Base-by-base conservation (phyloP, 2,888 invertebrate genomes). In the Euclidia mi region DNA sequence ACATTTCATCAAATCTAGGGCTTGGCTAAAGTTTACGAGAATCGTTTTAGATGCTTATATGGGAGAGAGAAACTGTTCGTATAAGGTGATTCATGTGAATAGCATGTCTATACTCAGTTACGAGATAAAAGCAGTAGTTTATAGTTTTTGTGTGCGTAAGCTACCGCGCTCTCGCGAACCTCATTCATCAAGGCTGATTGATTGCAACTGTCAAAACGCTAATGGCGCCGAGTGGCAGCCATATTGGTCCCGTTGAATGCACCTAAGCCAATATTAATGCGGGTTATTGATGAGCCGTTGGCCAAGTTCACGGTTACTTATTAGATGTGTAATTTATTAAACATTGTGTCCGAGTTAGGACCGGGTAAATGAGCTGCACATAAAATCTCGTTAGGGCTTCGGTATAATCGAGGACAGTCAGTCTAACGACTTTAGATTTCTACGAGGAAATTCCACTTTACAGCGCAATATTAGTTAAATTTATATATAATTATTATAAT, bases 191-290 rank as follows among this genome's bases (percentile, higher is more conserved):
- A 84, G 60, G 56, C 84, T 92, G 94, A 94, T 94, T 92, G 93
- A 94, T 94, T 92, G 93, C 93, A 90, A 91, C 92, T 94, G 94
- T 94, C 94, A 92, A 90, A 89, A 84, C 84, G 71, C 75, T 92
- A 92, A 94, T 93, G 91, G 92, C 91, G 90, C 87, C 88, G 90
- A 92, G 86, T 85, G 88, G 81, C 88, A 80, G 86, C 90, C 89
- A 83, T 88, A 84, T 86, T 87, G 85, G 82, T 82, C 80, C 81
- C 85, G 82, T 84, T 85, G 86, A 88, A 89, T 90, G 88, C 88
- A 87, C 82, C 87, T 88, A 91, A 89, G 89, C 89, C 88, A 86
- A 88, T 89, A 91, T 89, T 89, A 89, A 92, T 90, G 85, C 82
- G 69, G 62, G 85, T 91, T 92, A 92, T 94, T 92, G 91, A 94